These are phyloP conservation scores for Toxotes chatareus DNA, from an alignment of 2,113 vertebrate genomes.

Conservation along the genomic window DNA sequence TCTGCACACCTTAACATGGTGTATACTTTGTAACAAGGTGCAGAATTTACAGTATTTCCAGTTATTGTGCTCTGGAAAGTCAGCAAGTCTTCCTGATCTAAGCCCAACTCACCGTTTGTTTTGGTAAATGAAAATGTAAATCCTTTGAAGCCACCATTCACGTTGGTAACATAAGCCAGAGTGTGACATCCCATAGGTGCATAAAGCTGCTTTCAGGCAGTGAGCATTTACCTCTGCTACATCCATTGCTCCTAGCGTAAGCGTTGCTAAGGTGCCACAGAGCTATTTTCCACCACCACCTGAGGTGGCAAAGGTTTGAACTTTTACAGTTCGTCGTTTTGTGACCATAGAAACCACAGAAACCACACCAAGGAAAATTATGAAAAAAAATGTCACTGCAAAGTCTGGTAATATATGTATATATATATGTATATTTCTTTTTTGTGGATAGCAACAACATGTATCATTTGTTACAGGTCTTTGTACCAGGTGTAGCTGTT, in stretches of 20 bases:
- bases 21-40: no score
- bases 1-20: no score
- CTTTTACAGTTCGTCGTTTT: not conserved
- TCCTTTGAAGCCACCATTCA: not conserved
- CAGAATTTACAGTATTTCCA: no score
- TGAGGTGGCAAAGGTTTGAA: not conserved
- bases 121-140: no score
- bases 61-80: no score
- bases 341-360: not conserved
- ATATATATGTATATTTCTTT: no score
- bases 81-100: not conserved
- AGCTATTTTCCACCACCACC: not conserved
- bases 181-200: not conserved
- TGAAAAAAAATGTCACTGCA: no score
- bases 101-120: not conserved
- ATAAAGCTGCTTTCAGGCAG: not conserved
- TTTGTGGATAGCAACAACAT: not conserved
- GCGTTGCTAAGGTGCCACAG: not conserved
- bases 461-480: not conserved
- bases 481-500: no score
- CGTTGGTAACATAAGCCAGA: not conserved
- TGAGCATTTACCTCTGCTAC: not conserved
- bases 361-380: not conserved
- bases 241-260: no score
- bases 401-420: no score